Evolutionary conservation across 1,140 invertebrate species (phyloP).

Genomic region (Musca domestica): DNA sequence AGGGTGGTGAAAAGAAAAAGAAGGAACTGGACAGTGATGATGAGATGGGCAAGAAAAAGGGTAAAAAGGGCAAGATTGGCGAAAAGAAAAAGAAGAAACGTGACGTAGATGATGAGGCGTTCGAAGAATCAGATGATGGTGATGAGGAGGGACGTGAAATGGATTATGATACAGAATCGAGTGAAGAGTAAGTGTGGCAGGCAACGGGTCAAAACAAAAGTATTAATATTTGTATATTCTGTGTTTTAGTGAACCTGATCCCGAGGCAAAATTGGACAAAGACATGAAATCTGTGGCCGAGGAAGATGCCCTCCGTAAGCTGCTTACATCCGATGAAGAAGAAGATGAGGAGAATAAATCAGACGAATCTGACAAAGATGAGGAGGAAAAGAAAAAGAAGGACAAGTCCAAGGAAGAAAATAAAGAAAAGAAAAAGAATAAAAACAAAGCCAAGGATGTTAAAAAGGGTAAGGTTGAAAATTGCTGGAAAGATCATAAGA

Average conservation of each 20-base stretch:
- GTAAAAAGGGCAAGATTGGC: slow-evolving; percentile 60
- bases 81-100: slow-evolving; percentile 76
- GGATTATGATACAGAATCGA: slow-evolving; percentile 84
- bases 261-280: slow-evolving; percentile 70
- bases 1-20: slow-evolving; percentile 64
- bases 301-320: slow-evolving; percentile 80
- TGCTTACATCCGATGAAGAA: slow-evolving; percentile 87
- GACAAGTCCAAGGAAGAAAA: slow-evolving; percentile 64
- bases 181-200: slow-evolving; percentile 64
- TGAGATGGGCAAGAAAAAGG: slow-evolving; percentile 59
- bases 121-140: slow-evolving; percentile 95
- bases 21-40: slow-evolving; percentile 68
- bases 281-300: slow-evolving; percentile 82
- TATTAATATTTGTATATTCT: background rate
- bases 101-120: slow-evolving; percentile 80
- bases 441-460: slow-evolving; percentile 61
- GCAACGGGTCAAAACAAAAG: too few species aligned
- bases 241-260: slow-evolving; percentile 67
- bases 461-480: slow-evolving; percentile 56
- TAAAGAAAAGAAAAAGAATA: slow-evolving; percentile 63
- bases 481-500: background rate
- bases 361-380: slow-evolving; percentile 60
- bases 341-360: slow-evolving; percentile 73
- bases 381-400: slow-evolving; percentile 59
- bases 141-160: slow-evolving; percentile 91